A percentile compares a stretch with the other conserved stretches of the same genome.
These are phyloP conservation scores for Phocoena sinus DNA, from an alignment of 2,113 vertebrate species.

Conservation along the genomic window DNA sequence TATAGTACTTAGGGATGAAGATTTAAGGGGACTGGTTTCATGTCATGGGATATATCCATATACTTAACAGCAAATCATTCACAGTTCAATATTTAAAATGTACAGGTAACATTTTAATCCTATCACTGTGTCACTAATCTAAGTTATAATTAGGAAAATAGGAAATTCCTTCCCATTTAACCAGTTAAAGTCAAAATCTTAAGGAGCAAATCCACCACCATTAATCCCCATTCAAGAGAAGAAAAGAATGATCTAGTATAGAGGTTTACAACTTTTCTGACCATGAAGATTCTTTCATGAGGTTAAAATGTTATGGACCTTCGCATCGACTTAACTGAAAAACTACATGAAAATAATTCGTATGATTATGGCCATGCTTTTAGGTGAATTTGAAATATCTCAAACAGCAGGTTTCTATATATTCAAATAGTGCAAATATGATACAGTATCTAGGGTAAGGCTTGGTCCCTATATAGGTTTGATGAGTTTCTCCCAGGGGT, in stretches of 20 bases:
- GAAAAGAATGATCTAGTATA: background rate
- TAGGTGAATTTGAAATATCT: background rate
- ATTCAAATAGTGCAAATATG: background rate
- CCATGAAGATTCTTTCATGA: background rate
- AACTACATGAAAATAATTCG: background rate
- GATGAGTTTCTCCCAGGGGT: background rate
- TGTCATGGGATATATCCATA: background rate
- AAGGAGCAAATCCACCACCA: background rate
- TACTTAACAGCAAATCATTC: background rate
- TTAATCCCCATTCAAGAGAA: background rate
- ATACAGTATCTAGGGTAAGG: background rate
- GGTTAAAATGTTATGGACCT: background rate
- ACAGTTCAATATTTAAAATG: background rate
- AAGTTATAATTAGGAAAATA: background rate
- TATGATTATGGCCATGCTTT: background rate
- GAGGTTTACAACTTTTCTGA: background rate
- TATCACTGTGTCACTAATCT: background rate
- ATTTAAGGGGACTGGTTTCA: background rate
- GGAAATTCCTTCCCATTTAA: background rate
- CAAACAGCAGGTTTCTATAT: background rate
- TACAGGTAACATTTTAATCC: background rate
- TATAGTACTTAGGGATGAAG: background rate
- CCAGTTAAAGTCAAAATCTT: background rate
- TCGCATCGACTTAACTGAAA: background rate
- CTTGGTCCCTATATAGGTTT: background rate